Evolutionary conservation across 2,797 vertebrate genomes (phyloP).

Genomic region (Antennarius maculatus): DNA sequence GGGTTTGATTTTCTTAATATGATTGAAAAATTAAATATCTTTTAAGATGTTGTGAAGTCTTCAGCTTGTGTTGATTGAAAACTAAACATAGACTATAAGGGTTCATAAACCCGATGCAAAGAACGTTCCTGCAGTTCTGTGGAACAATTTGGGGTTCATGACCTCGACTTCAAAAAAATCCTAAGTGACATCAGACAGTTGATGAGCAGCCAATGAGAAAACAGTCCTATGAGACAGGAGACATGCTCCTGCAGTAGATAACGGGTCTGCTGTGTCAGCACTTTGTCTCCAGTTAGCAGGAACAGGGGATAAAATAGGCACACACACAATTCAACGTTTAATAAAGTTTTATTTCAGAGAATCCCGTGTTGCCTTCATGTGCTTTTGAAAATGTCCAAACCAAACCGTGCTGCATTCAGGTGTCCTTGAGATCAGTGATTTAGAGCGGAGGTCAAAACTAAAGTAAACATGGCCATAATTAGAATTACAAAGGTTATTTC

Average conservation of each 20-base stretch:
- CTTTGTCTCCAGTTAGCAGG: background rate
- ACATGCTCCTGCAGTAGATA: constrained; percentile 12
- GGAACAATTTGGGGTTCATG: background rate
- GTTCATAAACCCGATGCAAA: constrained; percentile 2
- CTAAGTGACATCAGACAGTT: background rate
- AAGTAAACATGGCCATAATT: no score
- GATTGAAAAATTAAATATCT: no score
- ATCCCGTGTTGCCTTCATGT: background rate
- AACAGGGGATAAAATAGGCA: no score
- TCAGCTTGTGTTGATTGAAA: no score
- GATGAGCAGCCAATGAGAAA: constrained; percentile 15
- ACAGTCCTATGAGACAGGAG: constrained; percentile 13
- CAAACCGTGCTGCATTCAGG: background rate
- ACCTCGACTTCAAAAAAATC: background rate
- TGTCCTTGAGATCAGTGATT: background rate
- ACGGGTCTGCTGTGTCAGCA: background rate
- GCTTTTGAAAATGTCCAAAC: background rate
- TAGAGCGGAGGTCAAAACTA: no score
- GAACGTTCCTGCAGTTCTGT: constrained; percentile 15
- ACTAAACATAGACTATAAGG: background rate
- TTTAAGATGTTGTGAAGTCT: background rate
- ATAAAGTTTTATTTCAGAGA: no score
- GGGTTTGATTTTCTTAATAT: no score
- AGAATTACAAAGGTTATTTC: no score
- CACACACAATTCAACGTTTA: no score